Conservation (phyloP, 2,797 vertebrate species). For the Choloepus didactylus region DNA sequence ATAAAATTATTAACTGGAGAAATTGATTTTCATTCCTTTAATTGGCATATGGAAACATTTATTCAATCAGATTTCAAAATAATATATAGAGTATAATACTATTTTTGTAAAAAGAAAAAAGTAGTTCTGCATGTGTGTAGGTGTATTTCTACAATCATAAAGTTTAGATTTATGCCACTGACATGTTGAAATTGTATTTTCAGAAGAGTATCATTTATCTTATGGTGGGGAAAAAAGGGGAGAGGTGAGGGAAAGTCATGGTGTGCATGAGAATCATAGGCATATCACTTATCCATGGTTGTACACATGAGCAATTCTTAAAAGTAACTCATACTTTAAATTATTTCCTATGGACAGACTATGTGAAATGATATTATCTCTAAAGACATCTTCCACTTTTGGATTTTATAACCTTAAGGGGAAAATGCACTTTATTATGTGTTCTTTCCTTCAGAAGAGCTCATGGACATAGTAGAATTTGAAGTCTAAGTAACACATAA, state of each 20-base stretch:
- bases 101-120: constrained; percentile 30
- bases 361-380: neutral
- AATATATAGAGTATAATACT: neutral
- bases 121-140: neutral
- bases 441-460: neutral
- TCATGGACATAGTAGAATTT: neutral
- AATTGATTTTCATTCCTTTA: neutral
- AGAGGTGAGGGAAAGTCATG: neutral
- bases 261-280: neutral
- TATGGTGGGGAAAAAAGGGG: neutral
- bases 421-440: neutral
- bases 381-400: neutral
- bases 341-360: neutral
- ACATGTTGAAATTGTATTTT: neutral
- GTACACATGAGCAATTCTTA: neutral
- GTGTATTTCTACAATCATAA: neutral
- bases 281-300: neutral
- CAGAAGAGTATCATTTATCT: neutral
- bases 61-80: neutral
- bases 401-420: neutral
- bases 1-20: neutral
- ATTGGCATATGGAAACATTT: neutral
- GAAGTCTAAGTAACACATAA: constrained; percentile 44
- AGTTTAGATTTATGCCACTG: neutral
- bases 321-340: neutral